Conservation (phyloP, 2,797 vertebrate genomes). For the Carduelis carduelis region DNA sequence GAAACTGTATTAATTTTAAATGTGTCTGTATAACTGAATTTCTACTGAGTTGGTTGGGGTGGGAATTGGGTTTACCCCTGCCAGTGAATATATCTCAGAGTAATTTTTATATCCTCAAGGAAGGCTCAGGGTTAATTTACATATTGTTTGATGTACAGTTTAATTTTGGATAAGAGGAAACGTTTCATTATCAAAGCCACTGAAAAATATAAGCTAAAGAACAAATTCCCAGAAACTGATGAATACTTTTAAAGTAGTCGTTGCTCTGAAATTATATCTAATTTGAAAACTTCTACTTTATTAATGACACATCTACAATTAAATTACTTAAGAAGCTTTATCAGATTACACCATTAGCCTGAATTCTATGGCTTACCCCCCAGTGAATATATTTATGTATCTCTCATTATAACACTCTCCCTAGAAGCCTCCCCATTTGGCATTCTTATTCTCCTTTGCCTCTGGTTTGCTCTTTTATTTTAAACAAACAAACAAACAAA, state of each 20-base stretch:
- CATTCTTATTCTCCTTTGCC: neutral
- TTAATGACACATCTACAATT: conserved; percentile 59
- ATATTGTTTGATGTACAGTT: conserved; percentile 76
- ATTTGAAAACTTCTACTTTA: conserved; percentile 37
- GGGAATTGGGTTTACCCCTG: conserved; percentile 71
- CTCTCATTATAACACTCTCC: neutral
- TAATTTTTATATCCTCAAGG: conserved; percentile 75
- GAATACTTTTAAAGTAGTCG: neutral
- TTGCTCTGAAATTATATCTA: conserved; percentile 23
- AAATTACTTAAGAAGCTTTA: conserved; percentile 59
- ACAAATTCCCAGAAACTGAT: conserved; percentile 44
- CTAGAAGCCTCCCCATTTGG: neutral
- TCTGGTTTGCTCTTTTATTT: neutral
- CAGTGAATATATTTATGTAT: conserved; percentile 40
- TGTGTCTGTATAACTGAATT: conserved; percentile 68
- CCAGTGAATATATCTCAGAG: conserved; percentile 72
- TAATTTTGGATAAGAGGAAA: conserved; percentile 72
- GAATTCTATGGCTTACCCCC: conserved; percentile 39
- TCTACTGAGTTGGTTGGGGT: conserved; percentile 63
- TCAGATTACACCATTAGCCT: conserved; percentile 53
- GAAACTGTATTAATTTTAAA: conserved; percentile 74
- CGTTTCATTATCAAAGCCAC: conserved; percentile 69
- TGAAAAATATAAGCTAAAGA: conserved; percentile 41
- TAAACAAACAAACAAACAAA: neutral
- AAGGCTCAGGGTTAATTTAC: conserved; percentile 77